Conservation (phyloP, 30 jellyfish, hydroid and myxozoan genomes). For the Hydractinia echinata region DNA sequence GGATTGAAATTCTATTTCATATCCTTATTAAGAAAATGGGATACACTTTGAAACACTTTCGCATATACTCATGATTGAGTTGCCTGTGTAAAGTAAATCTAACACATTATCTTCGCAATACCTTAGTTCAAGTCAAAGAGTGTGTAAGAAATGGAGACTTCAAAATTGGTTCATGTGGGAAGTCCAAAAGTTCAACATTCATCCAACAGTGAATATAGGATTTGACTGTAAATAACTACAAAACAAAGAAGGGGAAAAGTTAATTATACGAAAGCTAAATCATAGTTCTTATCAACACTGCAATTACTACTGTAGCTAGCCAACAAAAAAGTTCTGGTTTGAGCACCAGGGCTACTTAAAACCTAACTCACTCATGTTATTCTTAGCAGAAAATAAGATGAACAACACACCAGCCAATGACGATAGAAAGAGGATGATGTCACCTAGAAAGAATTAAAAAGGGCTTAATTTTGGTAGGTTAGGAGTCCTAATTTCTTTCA, state of each 20-base stretch:
- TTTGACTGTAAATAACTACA: conserved; percentile 9
- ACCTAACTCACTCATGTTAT: conserved; percentile 19
- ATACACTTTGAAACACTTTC: too few species aligned
- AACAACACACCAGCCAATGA: conserved; percentile 15
- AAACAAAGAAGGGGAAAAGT: too few species aligned
- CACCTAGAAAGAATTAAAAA: conserved; percentile 4
- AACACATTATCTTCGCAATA: neutral
- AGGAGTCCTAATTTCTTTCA: too few species aligned
- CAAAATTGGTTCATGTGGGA: neutral
- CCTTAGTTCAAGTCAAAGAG: neutral
- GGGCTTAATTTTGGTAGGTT: too few species aligned
- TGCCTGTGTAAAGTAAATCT: neutral
- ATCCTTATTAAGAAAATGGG: too few species aligned
- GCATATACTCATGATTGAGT: too few species aligned
- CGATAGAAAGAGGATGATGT: conserved; percentile 19
- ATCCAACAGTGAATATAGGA: conserved; percentile 18
- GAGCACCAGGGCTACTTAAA: neutral
- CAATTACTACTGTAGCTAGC: neutral
- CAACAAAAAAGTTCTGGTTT: neutral
- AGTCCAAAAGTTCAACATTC: conserved; percentile 23
- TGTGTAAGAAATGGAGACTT: neutral
- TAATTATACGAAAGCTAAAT: too few species aligned
- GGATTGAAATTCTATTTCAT: too few species aligned
- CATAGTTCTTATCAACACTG: too few species aligned
- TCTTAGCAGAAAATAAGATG: conserved; percentile 15